Conservation (phyloP, 1,140 invertebrate species). For the Parasteatoda tepidariorum region DNA sequence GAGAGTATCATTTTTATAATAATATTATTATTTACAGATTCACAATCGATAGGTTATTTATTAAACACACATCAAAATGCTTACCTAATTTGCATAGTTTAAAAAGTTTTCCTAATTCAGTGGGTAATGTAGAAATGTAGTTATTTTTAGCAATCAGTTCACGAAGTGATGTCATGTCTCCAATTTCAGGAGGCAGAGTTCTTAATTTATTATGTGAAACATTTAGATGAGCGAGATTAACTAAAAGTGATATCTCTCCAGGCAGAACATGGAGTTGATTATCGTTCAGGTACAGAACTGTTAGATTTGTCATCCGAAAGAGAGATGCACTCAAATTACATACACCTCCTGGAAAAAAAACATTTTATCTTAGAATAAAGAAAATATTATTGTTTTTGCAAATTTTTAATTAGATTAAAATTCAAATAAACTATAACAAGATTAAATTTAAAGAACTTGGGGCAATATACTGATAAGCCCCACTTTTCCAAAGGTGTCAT, state of each 20-base stretch:
- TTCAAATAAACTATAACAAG: too few species aligned
- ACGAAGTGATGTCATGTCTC: constrained; percentile 92
- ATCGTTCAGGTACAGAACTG: constrained; percentile 93
- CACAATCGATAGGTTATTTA: too few species aligned
- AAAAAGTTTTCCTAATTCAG: constrained; percentile 97
- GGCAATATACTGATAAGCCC: too few species aligned
- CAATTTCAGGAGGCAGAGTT: constrained; percentile 92
- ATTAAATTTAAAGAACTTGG: too few species aligned
- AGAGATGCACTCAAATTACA: constrained; percentile 90
- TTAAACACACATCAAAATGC: too few species aligned
- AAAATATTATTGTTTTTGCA: too few species aligned
- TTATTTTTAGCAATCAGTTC: constrained; percentile 96
- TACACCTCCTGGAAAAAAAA: constrained; percentile 81
- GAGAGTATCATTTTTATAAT: too few species aligned
- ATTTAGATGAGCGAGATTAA: constrained; percentile 88
- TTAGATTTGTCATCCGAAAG: constrained; percentile 91
- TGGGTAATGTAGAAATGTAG: constrained; percentile 90
- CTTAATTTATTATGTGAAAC: constrained; percentile 94
- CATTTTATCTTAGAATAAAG: neutral
- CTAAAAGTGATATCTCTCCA: constrained; percentile 84
- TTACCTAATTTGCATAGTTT: constrained; percentile 82
- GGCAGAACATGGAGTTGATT: constrained; percentile 90
- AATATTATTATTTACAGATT: too few species aligned
- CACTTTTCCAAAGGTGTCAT: too few species aligned
- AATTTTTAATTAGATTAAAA: too few species aligned